Conservation (phyloP, 2,113 vertebrate species). For the Charadrius vociferus region DNA sequence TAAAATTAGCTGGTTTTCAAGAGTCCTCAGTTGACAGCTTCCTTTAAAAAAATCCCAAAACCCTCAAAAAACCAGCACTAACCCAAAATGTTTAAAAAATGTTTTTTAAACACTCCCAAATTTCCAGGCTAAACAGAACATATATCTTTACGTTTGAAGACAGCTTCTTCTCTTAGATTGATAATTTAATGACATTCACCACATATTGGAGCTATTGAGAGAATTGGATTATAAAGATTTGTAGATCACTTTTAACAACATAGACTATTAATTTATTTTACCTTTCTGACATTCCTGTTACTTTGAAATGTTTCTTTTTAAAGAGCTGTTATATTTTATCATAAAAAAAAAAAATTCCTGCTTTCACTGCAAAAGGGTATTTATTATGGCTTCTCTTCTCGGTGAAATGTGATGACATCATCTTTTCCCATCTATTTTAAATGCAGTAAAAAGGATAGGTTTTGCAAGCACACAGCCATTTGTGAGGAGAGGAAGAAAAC, state of each 20-base stretch:
- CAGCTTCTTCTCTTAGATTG: not conserved
- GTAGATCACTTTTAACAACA: constrained; percentile 29
- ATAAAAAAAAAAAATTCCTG: constrained; percentile 18
- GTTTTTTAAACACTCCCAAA: not conserved
- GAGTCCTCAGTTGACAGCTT: not conserved
- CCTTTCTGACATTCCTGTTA: constrained; percentile 25
- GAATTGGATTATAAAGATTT: constrained; percentile 44
- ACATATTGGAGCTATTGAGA: not conserved
- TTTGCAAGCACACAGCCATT: not conserved
- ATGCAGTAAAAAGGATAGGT: not conserved
- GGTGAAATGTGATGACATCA: not conserved
- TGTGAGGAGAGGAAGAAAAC: not conserved
- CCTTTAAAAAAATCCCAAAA: not conserved
- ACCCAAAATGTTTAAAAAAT: not conserved
- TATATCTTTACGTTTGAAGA: not conserved
- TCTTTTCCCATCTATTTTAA: not conserved
- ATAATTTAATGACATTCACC: not conserved
- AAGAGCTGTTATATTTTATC: constrained; percentile 38
- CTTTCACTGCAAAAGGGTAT: not conserved
- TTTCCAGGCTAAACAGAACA: not conserved
- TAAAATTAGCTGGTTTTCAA: not conserved
- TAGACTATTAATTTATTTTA: constrained; percentile 58
- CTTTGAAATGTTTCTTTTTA: constrained; percentile 62
- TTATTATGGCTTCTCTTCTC: constrained; percentile 19
- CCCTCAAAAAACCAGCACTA: not conserved